Base-by-base conservation (phyloP, 2,113 vertebrate genomes). In the Tautogolabrus adspersus region DNA sequence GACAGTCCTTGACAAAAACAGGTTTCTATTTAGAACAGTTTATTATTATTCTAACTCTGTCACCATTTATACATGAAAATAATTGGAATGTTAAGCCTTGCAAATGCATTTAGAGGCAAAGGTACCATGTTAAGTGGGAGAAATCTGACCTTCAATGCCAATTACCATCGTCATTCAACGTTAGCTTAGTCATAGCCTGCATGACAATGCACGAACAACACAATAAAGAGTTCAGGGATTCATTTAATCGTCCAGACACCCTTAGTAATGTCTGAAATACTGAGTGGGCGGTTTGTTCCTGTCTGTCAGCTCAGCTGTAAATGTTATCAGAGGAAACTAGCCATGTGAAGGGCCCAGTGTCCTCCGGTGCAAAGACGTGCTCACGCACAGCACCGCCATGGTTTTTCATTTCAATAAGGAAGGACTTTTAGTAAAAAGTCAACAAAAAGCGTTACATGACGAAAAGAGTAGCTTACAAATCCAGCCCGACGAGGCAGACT, bases 401-500 rank as follows among this genome's bases (percentile, higher is more conserved):
- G 3, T 5, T 40, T 62, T 62, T 42, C 40, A 12, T 19, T 34
- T 1, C 10, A 11, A 10, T 55, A 47, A 22, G 46, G 60, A 0
- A 1, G 1, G 1, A 0, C 0, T 49, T 49, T 49, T 5, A 18
- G 7, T 18, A 15, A 38, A 3, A 64, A 21, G 56, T 6, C 0
- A 1, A 5, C 1, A 38, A 6, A 15, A 10, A 52, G 1, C 3
- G 13, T 52, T 26, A 34, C 19, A 66, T 0, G 10, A 58, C 47
- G 0, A 51, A 16, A 30, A 3, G 9, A 0, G 12, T 0, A 68
- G 47, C 96, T 97, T 91, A 98, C 97, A 93, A 96, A 85, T 77
- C 94, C 94, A 18, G 95, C 95, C 77, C 96, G 95, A 37, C 96
- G 92, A 12, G 96, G 96, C 11, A 97, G 88, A 61, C 86, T 85